These are phyloP conservation scores for Ladona fulva DNA, from an alignment of 1,140 invertebrate species.

Conservation along the genomic window DNA sequence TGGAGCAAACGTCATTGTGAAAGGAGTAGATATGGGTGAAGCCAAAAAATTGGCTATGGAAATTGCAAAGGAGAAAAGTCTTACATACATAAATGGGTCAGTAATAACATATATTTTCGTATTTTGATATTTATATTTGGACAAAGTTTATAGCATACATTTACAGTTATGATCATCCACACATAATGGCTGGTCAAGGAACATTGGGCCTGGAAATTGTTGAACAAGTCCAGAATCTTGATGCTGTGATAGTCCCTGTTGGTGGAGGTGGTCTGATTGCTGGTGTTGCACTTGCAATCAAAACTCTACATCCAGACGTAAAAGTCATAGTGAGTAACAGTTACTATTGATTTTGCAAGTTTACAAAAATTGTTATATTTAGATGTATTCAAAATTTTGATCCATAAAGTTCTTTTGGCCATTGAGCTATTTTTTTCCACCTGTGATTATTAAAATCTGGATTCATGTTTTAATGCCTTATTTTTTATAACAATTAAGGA, in stretches of 20 bases:
- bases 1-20: constrained; percentile 74
- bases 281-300: constrained; percentile 76
- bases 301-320: constrained; percentile 69
- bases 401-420: not conserved
- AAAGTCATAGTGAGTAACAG: constrained; percentile 57
- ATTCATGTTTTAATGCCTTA: no score
- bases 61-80: constrained; percentile 56
- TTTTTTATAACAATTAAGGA: no score
- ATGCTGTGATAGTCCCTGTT: constrained; percentile 73
- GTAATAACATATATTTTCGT: constrained; percentile 18
- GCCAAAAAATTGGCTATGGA: constrained; percentile 68
- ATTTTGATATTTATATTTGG: not conserved
- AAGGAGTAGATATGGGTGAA: constrained; percentile 77
- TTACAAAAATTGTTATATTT: not conserved
- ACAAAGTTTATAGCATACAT: not conserved
- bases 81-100: constrained; percentile 80
- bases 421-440: no score
- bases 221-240: constrained; percentile 68
- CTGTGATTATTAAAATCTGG: not conserved
- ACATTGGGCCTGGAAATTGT: constrained; percentile 86
- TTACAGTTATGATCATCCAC: constrained; percentile 78
- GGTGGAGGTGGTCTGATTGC: constrained; percentile 86
- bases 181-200: constrained; percentile 89
- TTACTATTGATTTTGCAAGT: no score
- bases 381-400: not conserved